Evolutionary conservation across 2,888 invertebrate genomes (phyloP).

Genomic region (Caenorhabditis sp.): DNA sequence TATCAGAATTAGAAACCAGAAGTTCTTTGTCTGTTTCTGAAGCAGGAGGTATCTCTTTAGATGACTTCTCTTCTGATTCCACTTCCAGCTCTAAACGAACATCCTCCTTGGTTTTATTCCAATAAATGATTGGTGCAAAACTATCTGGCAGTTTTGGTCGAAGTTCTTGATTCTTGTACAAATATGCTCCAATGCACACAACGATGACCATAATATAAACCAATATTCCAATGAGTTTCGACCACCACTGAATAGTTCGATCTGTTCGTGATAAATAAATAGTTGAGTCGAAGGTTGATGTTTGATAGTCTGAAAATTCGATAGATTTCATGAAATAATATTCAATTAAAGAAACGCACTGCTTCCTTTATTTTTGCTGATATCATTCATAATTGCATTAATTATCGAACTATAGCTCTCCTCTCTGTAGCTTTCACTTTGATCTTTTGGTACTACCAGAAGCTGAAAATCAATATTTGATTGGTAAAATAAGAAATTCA

Average conservation of each 20-base stretch:
- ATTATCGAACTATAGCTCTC: not conserved
- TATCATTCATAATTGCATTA: not conserved
- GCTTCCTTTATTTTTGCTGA: no score
- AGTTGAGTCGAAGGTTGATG: conserved; percentile 1
- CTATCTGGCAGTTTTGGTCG: not conserved
- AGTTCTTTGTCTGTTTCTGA: no score
- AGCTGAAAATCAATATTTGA: not conserved
- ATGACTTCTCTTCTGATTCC: no score
- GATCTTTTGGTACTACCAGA: not conserved
- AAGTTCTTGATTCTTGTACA: not conserved
- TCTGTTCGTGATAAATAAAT: conserved; percentile 13
- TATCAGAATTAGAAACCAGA: not conserved
- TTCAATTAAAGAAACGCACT: no score
- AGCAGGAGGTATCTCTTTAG: no score
- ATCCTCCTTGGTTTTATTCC: not conserved
- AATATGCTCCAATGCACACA: conserved; percentile 4
- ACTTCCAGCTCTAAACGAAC: not conserved
- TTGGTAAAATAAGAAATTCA: no score
- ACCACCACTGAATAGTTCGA: conserved; percentile 1
- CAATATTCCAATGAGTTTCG: conserved; percentile 9
- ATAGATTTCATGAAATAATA: no score
- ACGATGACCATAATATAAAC: conserved; percentile 18
- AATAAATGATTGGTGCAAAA: not conserved
- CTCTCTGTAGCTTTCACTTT: not conserved
- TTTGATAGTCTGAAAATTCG: not conserved